Base-by-base conservation (phyloP, 2,888 invertebrate species). In the Patella pellucida region DNA sequence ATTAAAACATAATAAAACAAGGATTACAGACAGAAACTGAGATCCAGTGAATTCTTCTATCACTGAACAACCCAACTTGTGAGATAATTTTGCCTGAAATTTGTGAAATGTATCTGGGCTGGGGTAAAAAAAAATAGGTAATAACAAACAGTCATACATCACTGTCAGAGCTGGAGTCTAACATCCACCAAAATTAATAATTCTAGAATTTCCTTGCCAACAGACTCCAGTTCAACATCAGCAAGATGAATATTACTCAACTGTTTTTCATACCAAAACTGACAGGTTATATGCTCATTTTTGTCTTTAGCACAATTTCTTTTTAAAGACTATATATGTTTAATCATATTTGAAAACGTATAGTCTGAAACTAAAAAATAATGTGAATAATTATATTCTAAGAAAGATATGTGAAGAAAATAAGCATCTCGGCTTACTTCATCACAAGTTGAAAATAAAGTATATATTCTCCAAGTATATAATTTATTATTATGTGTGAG, bases 161-260 rank as follows among this genome's bases (percentile, higher is more conserved):
- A 62, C 19, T 62, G 62, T 62, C 62, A 62, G 62, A 1, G 62
- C 62, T 62, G 15, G 23, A 41, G 19, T 62, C 62, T n/a, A 62
- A 62, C 62, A 62, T 62, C 62, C 62, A 23, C 62, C 23, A 62
- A 62, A 62, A 62, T 62, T 62, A 62, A 62, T 62, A 62, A 62
- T 62, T 62, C 62, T 62, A 23, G 62, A 62, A 62, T 62, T 62
- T 62, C 62, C 62, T 62, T 62, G 62, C 62, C 62, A 62, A 62
- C 19, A 62, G 19, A 62, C 62, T 23, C 12, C 19, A 62, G 12
- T 62, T 62, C 23, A 19, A 62, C 62, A 23, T 62, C 62, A 62
- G 23, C 62, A 62, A 62, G 62, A 62, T 62, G 23, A 62, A 62
- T 62, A 62, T 62, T 62, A 62, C 62, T 62, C 23, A 19, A 23